These are phyloP conservation scores for Chrysolina haemoptera DNA, from an alignment of 2,888 invertebrate species.

Conservation along the genomic window DNA sequence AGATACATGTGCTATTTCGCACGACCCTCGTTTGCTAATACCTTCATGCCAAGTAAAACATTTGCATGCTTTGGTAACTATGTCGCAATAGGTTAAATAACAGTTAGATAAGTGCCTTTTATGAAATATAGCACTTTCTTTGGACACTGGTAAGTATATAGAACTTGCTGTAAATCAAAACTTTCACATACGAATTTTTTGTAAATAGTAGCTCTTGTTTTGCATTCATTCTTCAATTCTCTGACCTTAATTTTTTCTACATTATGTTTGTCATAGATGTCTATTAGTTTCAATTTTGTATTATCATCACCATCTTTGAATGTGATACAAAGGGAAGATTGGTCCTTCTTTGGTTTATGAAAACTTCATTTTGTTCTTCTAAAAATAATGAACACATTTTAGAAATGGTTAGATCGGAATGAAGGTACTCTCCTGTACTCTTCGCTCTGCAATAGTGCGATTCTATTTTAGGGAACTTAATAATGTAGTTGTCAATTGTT, in stretches of 20 bases:
- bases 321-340: slow-evolving; percentile 49
- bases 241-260: slow-evolving; percentile 49
- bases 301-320: slow-evolving; percentile 44
- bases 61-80: slow-evolving; percentile 37
- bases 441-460: slow-evolving; percentile 42
- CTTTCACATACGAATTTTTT: slow-evolving; percentile 45
- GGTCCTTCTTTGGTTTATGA: slow-evolving; percentile 50
- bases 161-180: slow-evolving; percentile 58
- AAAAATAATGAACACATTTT: slow-evolving; percentile 43
- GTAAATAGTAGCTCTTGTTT: slow-evolving; percentile 22
- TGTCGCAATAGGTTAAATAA: slow-evolving; percentile 40
- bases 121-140: slow-evolving; percentile 46
- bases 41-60: slow-evolving; percentile 44
- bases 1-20: slow-evolving; percentile 35
- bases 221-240: slow-evolving; percentile 33
- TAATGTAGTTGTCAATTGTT: slow-evolving; percentile 34
- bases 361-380: not conserved
- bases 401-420: slow-evolving; percentile 33
- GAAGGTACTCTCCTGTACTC: slow-evolving; percentile 34
- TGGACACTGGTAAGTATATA: slow-evolving; percentile 44
- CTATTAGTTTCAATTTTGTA: slow-evolving; percentile 38
- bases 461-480: slow-evolving; percentile 40
- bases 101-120: slow-evolving; percentile 39
- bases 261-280: slow-evolving; percentile 50
- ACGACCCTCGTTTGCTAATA: slow-evolving; percentile 41